Base-by-base conservation (phyloP, 2,113 vertebrate species). In the Burhinus oedicnemus region DNA sequence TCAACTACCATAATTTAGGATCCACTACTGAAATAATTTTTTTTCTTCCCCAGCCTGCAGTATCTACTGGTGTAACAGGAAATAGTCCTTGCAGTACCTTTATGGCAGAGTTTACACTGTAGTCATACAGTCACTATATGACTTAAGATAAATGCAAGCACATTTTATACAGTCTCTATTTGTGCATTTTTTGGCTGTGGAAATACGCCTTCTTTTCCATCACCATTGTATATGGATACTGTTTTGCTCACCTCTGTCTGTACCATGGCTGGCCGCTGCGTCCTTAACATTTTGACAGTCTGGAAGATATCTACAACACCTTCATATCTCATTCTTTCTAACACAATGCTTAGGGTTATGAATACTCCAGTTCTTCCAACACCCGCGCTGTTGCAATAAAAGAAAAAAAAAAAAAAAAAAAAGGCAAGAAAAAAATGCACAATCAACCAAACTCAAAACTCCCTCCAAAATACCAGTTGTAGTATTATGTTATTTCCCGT, bases 241-340 rank as follows among this genome's bases (percentile, higher is more conserved):
- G 9, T 65, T 85, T 89, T 93, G 51, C 98, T 98, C 93, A 99
- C 99, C 99, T 99, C 99, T 94, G 99, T 99, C 98, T 99, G 99
- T 97, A 99, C 99, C 99, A 99, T 99, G 91, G 99, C 99, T 96
- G 99, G 99, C 97, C 99, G 98, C 96, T 99, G 99, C 38, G 99
- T 99, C 97, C 99, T 98, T 95, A 99, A 97, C 99, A 99, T 99
- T 99, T 99, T 99, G 98, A 99, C 99, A 36, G 99, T 99, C 98
- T 99, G 99, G 98, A 99, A 99, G 98, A 99, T 99, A 98, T 99
- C 99, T 98, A 99, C 99, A 95, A 99, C 99, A n/a, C 99, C 99
- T 98, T 99, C 99, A 21, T 99, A 99, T 98, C 99, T 99, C 99
- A 99, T 99, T 97, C 99, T 98, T 98, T 99, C 99, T 98, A 99